Base-by-base conservation (phyloP, 2,113 vertebrate genomes). In the Oceanodroma tethys region DNA sequence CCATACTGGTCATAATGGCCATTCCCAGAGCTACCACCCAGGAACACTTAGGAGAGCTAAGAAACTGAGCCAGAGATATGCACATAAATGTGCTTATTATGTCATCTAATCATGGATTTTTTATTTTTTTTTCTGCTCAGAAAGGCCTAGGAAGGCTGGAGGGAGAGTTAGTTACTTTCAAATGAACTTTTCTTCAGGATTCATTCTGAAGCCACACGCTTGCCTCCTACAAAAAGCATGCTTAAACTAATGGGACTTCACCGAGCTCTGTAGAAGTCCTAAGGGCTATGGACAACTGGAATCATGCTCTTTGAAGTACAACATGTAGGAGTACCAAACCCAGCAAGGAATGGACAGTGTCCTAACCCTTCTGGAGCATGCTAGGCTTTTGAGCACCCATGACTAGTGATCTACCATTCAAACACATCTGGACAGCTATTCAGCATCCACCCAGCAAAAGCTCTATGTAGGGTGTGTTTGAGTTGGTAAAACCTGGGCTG, bases 201-300 rank as follows among this genome's bases (percentile, higher is more conserved):
- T 73, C 40, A 15, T n/a, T 53, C 23, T 45, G 36, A 88, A 91
- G 15, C 5, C 0, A 0, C 34, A 14, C 4, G 9, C 5, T 72
- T 36, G 15, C 22, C 6, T 55, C 6, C 20, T 45, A 52, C n/a
- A 59, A 55, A 84, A 87, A 47, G 2, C 25, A 43, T 34, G 13
- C 5, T 81, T 56, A 36, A 78, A 60, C 32, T 90, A 27, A 45
- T 16, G 1, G 1, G 27, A 63, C 22, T n/a, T 75, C 26, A 20
- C 15, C n/a, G n/a, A 68, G 16, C 4, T 68, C 52, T 22, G 5
- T 3, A 38, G 26, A 90, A 75, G 18, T 53, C 29, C 56, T 32
- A 72, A 72, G 8, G 20, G 10, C 5, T 32, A 34, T 16, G 10
- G 26, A 36, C 9, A 72, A 9, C 18, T 19, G 30, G 7, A 38